Conservation (phyloP, 37 sponge, comb jelly and placozoan species). For the Oopsacas minuta region DNA sequence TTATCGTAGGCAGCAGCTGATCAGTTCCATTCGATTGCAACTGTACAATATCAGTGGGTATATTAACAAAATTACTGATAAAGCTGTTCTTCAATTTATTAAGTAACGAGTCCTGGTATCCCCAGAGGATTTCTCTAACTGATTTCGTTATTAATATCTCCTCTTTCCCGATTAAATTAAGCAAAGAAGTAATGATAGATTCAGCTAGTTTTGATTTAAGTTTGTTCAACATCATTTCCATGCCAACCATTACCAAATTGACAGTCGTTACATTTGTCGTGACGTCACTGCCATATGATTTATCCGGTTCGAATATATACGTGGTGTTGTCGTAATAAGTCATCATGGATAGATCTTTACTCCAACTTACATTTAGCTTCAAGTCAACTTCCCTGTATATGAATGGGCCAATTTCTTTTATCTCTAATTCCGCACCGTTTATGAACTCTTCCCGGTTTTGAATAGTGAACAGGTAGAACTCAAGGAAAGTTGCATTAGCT, state of each 20-base stretch:
- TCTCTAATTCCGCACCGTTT: constrained; percentile 29
- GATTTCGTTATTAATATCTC: constrained; percentile 27
- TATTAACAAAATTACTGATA: neutral
- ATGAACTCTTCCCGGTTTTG: constrained; percentile 43
- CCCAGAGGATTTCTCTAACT: constrained; percentile 48
- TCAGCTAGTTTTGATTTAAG: neutral
- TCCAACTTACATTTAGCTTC: constrained; percentile 32
- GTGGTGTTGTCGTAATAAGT: constrained; percentile 25
- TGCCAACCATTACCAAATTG: constrained; percentile 1
- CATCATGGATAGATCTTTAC: constrained; percentile 33
- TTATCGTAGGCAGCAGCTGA: neutral
- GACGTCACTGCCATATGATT: constrained; percentile 15
- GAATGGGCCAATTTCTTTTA: constrained; percentile 60
- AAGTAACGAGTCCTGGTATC: constrained; percentile 47
- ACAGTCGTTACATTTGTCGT: constrained; percentile 19
- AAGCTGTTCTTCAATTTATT: constrained; percentile 18
- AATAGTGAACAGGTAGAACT: constrained; percentile 47
- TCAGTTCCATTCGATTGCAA: neutral
- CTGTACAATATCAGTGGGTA: neutral
- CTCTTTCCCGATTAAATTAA: neutral
- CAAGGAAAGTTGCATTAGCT: neutral
- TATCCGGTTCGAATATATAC: constrained; percentile 32
- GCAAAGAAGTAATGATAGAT: neutral
- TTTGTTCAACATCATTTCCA: neutral
- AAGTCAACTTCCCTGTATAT: constrained; percentile 33